A percentile compares a stretch with the other conserved stretches of the same genome.
phyloP scores from a whole-genome alignment of 2,888 invertebrate genomes.

The Ecdyonurus torrentis region DNA sequence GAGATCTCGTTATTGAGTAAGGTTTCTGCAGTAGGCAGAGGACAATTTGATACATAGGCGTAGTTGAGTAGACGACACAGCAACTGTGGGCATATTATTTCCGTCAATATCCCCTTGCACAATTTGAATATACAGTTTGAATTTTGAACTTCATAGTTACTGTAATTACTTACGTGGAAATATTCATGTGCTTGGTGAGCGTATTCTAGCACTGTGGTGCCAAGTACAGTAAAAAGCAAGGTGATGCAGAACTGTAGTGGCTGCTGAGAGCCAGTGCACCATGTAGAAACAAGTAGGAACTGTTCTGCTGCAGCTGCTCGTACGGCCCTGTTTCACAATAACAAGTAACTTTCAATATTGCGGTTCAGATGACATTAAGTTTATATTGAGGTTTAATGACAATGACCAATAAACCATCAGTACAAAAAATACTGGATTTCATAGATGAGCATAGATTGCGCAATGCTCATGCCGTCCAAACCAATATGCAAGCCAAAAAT shows the following conservation, averaged over 20 bases:
- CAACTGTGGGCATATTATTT: constrained; percentile 27
- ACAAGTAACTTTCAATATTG: no score
- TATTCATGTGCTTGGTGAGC: constrained; percentile 62
- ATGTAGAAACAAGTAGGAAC: constrained; percentile 65
- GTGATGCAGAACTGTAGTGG: constrained; percentile 47
- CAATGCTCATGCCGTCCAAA: no score
- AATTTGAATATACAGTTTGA: not conserved
- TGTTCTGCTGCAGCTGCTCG: constrained; percentile 69
- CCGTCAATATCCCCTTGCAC: not conserved
- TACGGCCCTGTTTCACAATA: constrained; percentile 29
- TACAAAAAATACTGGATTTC: no score
- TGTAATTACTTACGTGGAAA: constrained; percentile 38
- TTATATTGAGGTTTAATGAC: no score
- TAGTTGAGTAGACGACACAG: constrained; percentile 50
- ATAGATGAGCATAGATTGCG: no score
- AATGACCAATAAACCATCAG: no score
- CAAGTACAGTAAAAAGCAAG: constrained; percentile 45
- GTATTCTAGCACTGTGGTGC: constrained; percentile 44
- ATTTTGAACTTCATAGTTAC: not conserved
- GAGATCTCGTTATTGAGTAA: constrained; percentile 54
- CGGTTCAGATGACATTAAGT: no score
- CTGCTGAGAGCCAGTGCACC: constrained; percentile 46
- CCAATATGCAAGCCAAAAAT: no score
- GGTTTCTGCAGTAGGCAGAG: constrained; percentile 50
- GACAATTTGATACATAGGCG: constrained; percentile 46